Percentiles rank a stretch among this genome's conserved stretches.
Evolutionary conservation across 2,113 vertebrate genomes (phyloP).

Genomic region (Agapornis roseicollis): DNA sequence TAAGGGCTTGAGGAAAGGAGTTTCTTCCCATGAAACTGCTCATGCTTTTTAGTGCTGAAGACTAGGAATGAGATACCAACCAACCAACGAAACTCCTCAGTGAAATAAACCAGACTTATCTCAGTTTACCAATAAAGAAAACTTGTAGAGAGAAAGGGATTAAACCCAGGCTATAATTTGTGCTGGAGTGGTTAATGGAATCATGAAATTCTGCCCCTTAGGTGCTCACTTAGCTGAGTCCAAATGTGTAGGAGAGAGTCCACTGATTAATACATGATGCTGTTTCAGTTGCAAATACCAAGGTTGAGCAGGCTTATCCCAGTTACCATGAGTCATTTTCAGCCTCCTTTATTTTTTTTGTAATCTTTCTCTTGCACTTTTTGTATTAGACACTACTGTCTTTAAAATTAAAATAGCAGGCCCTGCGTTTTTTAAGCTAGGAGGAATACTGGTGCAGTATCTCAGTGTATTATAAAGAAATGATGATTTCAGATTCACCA

Average conservation of each 20-base stretch:
- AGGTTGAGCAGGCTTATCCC: neutral
- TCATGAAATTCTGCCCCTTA: neutral
- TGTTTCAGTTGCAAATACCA: neutral
- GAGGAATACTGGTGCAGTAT: neutral
- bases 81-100: neutral
- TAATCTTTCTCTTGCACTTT: neutral
- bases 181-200: neutral
- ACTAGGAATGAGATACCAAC: neutral
- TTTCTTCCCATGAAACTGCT: neutral
- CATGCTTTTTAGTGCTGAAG: neutral
- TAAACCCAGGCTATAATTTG: neutral
- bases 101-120: neutral
- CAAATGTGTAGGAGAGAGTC: neutral
- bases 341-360: neutral
- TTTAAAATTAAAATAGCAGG: neutral
- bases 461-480: neutral
- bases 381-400: neutral
- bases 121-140: neutral
- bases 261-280: neutral
- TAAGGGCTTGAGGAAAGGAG: neutral
- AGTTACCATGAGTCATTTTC: neutral
- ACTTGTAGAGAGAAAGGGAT: neutral
- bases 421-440: neutral
- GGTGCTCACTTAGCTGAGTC: neutral
- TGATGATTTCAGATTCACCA: neutral